Base-by-base conservation (phyloP, 2,797 vertebrate species). In the Gephyroberyx darwinii region DNA sequence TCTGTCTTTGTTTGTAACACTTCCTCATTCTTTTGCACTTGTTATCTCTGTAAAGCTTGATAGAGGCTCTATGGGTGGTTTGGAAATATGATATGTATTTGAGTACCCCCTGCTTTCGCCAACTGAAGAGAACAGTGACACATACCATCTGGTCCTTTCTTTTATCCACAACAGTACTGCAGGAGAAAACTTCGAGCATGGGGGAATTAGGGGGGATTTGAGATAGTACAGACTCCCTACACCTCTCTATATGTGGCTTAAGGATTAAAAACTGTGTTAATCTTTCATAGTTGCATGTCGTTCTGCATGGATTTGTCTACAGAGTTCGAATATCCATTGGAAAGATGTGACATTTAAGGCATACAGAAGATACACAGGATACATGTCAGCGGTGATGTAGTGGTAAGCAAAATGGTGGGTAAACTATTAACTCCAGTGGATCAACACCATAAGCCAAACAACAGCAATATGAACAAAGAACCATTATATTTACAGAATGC, bases 1-100 rank as follows among this genome's bases (percentile, higher is more conserved):
- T 76, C 62, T 65, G 61, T 75, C 65, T 56, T 57, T 74, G 71
- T 70, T 57, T 62, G 56, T 65, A 65, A 69, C 63, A 64, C 60
- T 67, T 78, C 30, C 47, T 17, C 65, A 66, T 68, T 26, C 35
- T 52, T 16, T 20, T 33, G 9, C 41, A n/a, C 41, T 68, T 16
- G 12, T 59, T 41, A 41, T 35, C 43, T 59, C 52, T 55, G 45
- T n/a, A 26, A 45, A 26, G 13, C 22, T 31, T 54, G 22, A 31
- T 22, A 62, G 30, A n/a, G 45, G 33, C 56, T 48, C 62, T 6
- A 5, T 45, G 17, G 63, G 66, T 67, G 50, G 35, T 22, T 59
- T 74, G 9, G n/a, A 16, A 26, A 26, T 71, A 22, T 52, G 37
- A 62, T 39, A 62, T 75, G 39, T 51, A 51, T 75, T 30, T 31